Evolutionary conservation across 2,888 invertebrate species (phyloP).

Genomic region (Lithosia quadra): DNA sequence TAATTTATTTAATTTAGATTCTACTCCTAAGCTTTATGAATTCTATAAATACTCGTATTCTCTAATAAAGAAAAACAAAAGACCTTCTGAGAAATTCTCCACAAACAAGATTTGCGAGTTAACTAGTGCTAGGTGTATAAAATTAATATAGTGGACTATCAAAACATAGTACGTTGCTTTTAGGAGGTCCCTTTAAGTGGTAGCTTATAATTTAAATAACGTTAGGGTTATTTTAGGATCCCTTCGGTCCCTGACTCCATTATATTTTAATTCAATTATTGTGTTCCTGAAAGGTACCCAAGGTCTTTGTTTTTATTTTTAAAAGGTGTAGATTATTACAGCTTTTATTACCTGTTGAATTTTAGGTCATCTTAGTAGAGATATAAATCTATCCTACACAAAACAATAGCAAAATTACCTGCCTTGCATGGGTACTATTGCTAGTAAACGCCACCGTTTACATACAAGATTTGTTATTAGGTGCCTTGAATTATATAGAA

Average conservation of each 20-base stretch:
- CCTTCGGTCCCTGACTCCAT: constrained; percentile 2
- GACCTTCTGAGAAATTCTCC: neutral
- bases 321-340: neutral
- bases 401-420: neutral
- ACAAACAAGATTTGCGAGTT: neutral
- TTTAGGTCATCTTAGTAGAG: neutral
- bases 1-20: too few species aligned
- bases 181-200: constrained; percentile 4
- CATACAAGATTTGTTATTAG: too few species aligned
- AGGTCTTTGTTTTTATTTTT: constrained; percentile 1
- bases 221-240: neutral
- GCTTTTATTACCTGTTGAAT: neutral
- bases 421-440: too few species aligned
- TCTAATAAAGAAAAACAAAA: neutral
- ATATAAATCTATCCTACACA: neutral
- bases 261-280: constrained; percentile 4
- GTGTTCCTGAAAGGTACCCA: neutral
- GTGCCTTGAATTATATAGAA: too few species aligned
- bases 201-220: neutral
- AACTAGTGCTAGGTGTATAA: neutral
- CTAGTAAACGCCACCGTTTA: too few species aligned
- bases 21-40: neutral
- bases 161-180: neutral
- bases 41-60: neutral
- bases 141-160: constrained; percentile 13